phyloP scores from a whole-genome alignment of 2,797 vertebrate species.

The Orientallactaga sibirica region DNA sequence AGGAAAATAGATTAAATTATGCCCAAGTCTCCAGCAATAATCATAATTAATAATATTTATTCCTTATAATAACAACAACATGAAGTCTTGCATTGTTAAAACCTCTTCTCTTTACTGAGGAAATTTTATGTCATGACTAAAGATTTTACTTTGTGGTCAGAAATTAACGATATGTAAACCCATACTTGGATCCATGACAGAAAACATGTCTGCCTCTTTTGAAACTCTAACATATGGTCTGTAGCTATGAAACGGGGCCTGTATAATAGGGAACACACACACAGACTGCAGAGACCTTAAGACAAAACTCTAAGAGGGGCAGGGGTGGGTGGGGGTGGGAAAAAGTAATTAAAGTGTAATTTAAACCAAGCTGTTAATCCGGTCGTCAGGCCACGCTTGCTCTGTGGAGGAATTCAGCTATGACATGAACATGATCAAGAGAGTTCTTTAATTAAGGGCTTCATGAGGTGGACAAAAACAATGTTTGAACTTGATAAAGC shows the following conservation, averaged over 20 bases:
- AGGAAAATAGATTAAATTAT: not conserved
- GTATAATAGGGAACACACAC: not conserved
- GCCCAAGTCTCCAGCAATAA: not conserved
- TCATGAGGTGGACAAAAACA: not conserved
- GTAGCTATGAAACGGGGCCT: slow-evolving; percentile 35
- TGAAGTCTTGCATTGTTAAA: not conserved
- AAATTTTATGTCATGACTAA: not conserved
- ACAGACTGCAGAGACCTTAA: not conserved
- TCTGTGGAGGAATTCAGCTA: not conserved
- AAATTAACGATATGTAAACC: not conserved
- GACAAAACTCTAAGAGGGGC: not conserved
- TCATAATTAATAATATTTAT: not conserved
- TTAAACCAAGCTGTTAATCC: not conserved
- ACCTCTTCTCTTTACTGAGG: not conserved
- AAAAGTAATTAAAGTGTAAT: not conserved
- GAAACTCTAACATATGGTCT: not conserved
- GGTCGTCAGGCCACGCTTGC: not conserved
- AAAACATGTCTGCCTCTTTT: not conserved
- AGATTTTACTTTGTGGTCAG: not conserved
- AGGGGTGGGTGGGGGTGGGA: no score
- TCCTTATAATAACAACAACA: not conserved
- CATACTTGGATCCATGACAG: not conserved
- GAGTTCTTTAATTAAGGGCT: not conserved
- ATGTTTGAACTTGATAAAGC: not conserved
- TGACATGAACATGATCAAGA: not conserved